A percentile compares a stretch with the other conserved stretches of the same genome.
These are phyloP conservation scores for Alcis repandata DNA, from an alignment of 2,888 invertebrate species.

Conservation along the genomic window DNA sequence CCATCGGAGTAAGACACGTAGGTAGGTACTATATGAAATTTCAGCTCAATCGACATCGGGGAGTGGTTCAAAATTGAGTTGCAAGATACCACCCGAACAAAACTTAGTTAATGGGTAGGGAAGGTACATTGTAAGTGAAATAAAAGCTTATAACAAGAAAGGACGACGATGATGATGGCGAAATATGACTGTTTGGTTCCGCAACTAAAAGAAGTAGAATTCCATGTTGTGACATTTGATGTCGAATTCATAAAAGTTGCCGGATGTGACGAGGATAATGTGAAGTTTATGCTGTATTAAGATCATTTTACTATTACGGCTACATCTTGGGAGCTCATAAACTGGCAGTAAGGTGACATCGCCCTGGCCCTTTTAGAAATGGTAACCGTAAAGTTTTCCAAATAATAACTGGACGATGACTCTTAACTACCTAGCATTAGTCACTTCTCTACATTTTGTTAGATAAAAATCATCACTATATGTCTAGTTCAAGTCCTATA, in stretches of 20 bases:
- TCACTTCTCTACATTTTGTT: too few relatives aligned
- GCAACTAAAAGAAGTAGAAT: slow-evolving; percentile 14
- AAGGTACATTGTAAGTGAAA: too few relatives aligned
- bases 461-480: background rate
- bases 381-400: slow-evolving; percentile 28
- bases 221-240: slow-evolving; percentile 58
- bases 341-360: slow-evolving; percentile 64
- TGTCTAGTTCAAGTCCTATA: background rate
- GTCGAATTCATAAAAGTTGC: slow-evolving; percentile 58
- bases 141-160: too few relatives aligned
- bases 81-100: too few relatives aligned
- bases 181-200: background rate
- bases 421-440: too few relatives aligned
- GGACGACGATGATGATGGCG: too few relatives aligned
- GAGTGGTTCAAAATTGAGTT: too few relatives aligned
- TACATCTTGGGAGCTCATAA: slow-evolving; percentile 77
- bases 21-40: too few relatives aligned
- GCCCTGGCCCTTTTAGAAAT: slow-evolving; percentile 56
- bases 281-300: slow-evolving; percentile 74
- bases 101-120: too few relatives aligned
- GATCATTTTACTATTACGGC: slow-evolving; percentile 80
- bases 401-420: slow-evolving; percentile 12
- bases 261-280: slow-evolving; percentile 61
- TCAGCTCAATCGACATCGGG: too few relatives aligned
- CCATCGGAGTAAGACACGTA: too few relatives aligned